Percentiles rank a stretch among this genome's conserved stretches.
Evolutionary conservation across 2,113 vertebrate species (phyloP).

Genomic region (Podocnemis expansa): DNA sequence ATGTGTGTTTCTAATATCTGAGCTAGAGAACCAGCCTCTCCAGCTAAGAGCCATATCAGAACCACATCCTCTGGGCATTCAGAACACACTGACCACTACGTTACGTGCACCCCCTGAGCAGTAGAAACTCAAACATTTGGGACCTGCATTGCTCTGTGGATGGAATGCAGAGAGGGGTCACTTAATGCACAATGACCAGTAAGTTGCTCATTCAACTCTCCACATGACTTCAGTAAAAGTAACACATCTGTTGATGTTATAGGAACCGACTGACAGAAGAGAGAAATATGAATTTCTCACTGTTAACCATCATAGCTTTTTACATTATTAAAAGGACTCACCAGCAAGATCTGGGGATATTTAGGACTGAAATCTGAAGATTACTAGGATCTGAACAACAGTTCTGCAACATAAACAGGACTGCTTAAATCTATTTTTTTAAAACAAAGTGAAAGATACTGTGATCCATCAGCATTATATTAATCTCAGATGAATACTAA

Average conservation of each 20-base stretch:
- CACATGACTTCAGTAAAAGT: neutral
- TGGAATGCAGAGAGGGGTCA: neutral
- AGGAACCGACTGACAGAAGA: neutral
- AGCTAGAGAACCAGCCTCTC: neutral
- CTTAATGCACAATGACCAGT: neutral
- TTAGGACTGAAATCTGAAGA: neutral
- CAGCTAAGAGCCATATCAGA: neutral
- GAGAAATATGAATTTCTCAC: neutral
- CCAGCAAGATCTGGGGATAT: neutral
- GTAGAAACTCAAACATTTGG: neutral
- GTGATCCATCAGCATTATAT: neutral
- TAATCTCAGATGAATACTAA: neutral
- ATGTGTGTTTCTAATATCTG: too few relatives aligned
- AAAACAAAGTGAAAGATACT: neutral
- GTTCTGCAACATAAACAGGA: neutral
- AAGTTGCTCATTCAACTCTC: neutral
- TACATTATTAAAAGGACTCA: neutral
- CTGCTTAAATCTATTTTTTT: neutral
- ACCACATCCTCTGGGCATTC: neutral
- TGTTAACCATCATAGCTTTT: neutral
- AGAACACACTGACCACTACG: neutral
- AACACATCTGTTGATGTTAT: neutral
- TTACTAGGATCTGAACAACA: neutral
- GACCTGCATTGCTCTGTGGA: neutral
- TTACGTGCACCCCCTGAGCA: neutral